These are phyloP conservation scores for Mactra quadrangularis DNA, from an alignment of 1,140 invertebrate species.

Conservation along the genomic window DNA sequence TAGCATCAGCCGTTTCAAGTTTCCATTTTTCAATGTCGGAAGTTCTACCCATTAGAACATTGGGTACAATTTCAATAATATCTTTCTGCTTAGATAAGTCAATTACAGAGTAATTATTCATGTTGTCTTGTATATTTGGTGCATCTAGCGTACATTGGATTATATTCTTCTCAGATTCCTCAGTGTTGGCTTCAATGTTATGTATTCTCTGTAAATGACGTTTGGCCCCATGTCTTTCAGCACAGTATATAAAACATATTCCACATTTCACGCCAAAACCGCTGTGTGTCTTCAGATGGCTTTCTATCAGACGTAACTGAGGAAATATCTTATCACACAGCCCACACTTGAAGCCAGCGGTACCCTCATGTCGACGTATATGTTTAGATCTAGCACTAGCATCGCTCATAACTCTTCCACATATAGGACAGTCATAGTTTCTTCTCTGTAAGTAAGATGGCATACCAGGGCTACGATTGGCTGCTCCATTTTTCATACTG, in stretches of 20 bases:
- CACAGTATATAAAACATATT: conserved; percentile 55
- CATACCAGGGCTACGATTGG: neutral
- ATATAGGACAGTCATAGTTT: conserved; percentile 56
- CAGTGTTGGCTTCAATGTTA: conserved; percentile 49
- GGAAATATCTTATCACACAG: conserved; percentile 54
- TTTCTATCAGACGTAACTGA: conserved; percentile 51
- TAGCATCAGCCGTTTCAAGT: conserved; percentile 14
- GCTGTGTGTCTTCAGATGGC: conserved; percentile 54
- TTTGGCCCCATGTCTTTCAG: conserved; percentile 53
- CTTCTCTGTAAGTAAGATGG: conserved; percentile 27
- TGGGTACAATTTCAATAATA: conserved; percentile 43
- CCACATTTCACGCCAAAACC: conserved; percentile 56
- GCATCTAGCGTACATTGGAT: conserved; percentile 38
- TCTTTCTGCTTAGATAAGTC: conserved; percentile 38
- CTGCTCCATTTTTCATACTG: neutral
- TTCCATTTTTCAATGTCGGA: conserved; percentile 47
- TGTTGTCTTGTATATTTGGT: conserved; percentile 32
- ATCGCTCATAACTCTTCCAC: conserved; percentile 55
- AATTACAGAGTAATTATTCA: conserved; percentile 41
- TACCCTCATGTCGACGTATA: conserved; percentile 53
- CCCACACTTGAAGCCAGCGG: conserved; percentile 43
- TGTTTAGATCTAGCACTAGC: conserved; percentile 58
- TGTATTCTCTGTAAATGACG: conserved; percentile 59
- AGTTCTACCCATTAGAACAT: conserved; percentile 18
- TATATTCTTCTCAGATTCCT: conserved; percentile 38